These are phyloP conservation scores for Harpagoxenus sublaevis DNA, from an alignment of 2,888 invertebrate genomes.

Conservation along the genomic window DNA sequence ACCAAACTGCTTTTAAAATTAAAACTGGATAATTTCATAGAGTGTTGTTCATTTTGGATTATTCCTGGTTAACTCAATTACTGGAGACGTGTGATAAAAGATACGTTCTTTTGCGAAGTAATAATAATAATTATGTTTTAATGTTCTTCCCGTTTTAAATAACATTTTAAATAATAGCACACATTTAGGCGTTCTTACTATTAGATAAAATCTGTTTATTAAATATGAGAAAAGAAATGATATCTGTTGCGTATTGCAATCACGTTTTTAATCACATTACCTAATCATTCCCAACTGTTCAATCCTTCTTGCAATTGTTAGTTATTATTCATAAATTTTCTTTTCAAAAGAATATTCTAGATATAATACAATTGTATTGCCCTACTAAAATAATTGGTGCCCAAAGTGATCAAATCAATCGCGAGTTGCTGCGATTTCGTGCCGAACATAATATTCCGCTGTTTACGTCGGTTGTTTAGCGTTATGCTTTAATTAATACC, in stretches of 20 bases:
- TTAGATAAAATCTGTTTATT: background rate
- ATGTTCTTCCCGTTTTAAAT: background rate
- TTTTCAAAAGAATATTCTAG: background rate
- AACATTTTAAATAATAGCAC: background rate
- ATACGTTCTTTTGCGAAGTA: background rate
- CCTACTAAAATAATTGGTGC: slow-evolving; percentile 17
- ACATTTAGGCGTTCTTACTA: background rate
- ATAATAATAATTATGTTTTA: background rate
- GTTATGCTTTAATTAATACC: slow-evolving; percentile 57
- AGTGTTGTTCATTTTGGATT: background rate
- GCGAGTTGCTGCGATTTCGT: slow-evolving; percentile 25
- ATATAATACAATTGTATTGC: slow-evolving; percentile 7
- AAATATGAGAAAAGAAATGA: slow-evolving; percentile 14
- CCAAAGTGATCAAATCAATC: slow-evolving; percentile 23
- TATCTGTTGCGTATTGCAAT: slow-evolving; percentile 7
- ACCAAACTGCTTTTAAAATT: slow-evolving; percentile 20
- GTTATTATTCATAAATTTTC: background rate
- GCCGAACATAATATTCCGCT: slow-evolving; percentile 34
- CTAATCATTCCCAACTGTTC: no score
- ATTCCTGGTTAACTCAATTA: slow-evolving; percentile 6
- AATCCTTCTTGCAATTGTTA: background rate
- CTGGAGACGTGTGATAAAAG: background rate
- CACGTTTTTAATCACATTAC: no score
- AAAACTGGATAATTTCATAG: background rate
- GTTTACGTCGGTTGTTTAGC: slow-evolving; percentile 48